Evolutionary conservation across 2,888 invertebrate species (phyloP).

Genomic region (Oscheius sp.): DNA sequence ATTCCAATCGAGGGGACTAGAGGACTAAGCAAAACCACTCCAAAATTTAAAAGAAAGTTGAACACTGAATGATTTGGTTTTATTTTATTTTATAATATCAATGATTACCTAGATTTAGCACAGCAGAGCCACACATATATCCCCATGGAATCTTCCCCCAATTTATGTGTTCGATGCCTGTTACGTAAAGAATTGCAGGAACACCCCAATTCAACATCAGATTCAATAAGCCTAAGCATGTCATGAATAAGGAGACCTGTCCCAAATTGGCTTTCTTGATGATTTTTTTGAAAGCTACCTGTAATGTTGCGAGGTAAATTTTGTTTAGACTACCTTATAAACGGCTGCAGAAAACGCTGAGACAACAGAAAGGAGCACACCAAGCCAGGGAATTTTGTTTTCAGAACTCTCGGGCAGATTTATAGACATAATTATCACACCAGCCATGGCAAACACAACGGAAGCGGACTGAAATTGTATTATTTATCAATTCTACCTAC

Average conservation of each 20-base stretch:
- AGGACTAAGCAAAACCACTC: conserved; percentile 90
- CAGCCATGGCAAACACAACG: conserved; percentile 62
- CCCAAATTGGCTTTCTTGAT: conserved; percentile 93
- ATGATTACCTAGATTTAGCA: conserved; percentile 67
- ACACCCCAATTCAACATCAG: conserved; percentile 77
- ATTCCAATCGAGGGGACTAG: conserved; percentile 92
- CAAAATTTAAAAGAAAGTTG: conserved; percentile 91
- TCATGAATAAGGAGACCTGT: conserved; percentile 91
- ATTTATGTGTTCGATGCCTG: conserved; percentile 84
- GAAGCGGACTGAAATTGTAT: conserved; percentile 45
- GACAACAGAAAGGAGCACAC: conserved; percentile 88
- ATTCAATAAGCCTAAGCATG: conserved; percentile 87
- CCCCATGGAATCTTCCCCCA: conserved; percentile 88
- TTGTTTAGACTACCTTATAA: conserved; percentile 80
- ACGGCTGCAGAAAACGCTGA: conserved; percentile 91
- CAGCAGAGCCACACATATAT: conserved; percentile 81
- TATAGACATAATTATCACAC: conserved; percentile 65
- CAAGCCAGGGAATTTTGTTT: conserved; percentile 73
- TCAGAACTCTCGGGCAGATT: conserved; percentile 37
- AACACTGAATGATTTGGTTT: conserved; percentile 78
- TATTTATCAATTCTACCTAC: conserved; percentile 47
- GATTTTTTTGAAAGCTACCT: conserved; percentile 92
- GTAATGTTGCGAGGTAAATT: conserved; percentile 28
- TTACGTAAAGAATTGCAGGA: conserved; percentile 83
- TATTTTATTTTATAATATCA: neutral